Evolutionary conservation across 1,140 invertebrate genomes (phyloP), one percentile per base, ranked within the genome.

Genomic region (Phocides pigmalion): DNA sequence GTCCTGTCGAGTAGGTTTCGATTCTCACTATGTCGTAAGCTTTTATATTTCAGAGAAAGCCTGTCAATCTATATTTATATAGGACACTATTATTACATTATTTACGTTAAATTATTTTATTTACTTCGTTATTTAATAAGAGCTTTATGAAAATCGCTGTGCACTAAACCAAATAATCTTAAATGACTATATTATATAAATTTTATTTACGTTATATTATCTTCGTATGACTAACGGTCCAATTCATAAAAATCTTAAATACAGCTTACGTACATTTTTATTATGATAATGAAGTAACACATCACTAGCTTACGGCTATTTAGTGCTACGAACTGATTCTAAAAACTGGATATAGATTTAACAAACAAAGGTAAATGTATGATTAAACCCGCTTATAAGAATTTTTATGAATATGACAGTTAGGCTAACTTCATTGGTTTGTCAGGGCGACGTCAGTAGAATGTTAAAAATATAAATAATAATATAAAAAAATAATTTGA

Each of bases 131-230:
- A 56, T 70, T 58, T 74, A 41, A 75, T 75, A 66, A 79, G 66
- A 78, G 63, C 67, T 72, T 75, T 70, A 66, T 64, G 51, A 69
- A 75, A 72, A 68, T 75, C 64, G 80, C 82, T 85, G 81, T 85
- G 83, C 77, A 79, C 76, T 86, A 83, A 84, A 86, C 86, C 86
- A 89, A 89, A 89, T 84, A 84, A 81, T 58, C 79, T 81, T 62
- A 75, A 69, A 74, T 28, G 44, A 62, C 25, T 56, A 17, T 49
- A 32, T 66, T 66, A 64, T 70, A 64, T 65, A 70, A 73, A 79
- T 44, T 9, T 25, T 35, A 44, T 44, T 46, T 71, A 65, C 77
- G 74, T 59, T 66, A 58, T 56, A 35, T 12, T 35, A 64, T 65
- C 41, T 35, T 35, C n/a, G 32, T 35, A 35, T 35, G 11, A 8